Conservation (phyloP, 35 echinoderm and acorn worm genomes). For the Apostichopus californicus region DNA sequence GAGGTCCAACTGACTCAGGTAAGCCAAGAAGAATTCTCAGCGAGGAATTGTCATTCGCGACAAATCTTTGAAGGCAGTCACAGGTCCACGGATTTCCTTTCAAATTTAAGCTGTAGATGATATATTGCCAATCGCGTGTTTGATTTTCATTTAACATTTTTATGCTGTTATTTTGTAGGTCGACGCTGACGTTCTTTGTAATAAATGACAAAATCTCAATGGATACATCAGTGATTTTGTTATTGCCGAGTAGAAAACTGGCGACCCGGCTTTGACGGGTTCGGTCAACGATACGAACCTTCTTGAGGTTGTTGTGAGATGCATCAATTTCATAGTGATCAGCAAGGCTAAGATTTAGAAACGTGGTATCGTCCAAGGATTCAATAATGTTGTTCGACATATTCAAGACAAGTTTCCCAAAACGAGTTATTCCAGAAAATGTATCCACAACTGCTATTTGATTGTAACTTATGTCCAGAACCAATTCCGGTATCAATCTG, state of each 20-base stretch:
- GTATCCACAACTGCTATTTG: background rate
- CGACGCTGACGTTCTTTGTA: background rate
- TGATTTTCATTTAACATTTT: background rate
- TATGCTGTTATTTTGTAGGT: background rate
- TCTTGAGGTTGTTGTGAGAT: background rate
- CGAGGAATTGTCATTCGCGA: background rate
- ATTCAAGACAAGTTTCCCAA: background rate
- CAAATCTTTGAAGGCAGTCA: background rate
- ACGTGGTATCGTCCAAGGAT: background rate
- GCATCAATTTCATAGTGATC: background rate
- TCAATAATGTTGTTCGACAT: background rate
- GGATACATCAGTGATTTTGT: background rate
- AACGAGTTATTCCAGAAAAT: background rate
- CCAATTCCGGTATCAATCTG: background rate
- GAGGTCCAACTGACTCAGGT: background rate
- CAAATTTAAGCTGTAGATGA: background rate
- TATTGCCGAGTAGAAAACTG: background rate
- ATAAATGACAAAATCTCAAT: background rate
- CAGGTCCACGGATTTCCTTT: conserved; percentile 12
- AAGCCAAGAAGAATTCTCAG: background rate
- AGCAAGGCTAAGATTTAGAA: background rate
- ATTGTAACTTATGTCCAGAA: conserved; percentile 1
- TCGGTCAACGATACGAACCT: too few relatives aligned
- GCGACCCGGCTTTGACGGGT: too few relatives aligned
- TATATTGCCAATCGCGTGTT: background rate